phyloP scores from a whole-genome alignment of 2,888 invertebrate species.

The Mesochorus sp. region DNA sequence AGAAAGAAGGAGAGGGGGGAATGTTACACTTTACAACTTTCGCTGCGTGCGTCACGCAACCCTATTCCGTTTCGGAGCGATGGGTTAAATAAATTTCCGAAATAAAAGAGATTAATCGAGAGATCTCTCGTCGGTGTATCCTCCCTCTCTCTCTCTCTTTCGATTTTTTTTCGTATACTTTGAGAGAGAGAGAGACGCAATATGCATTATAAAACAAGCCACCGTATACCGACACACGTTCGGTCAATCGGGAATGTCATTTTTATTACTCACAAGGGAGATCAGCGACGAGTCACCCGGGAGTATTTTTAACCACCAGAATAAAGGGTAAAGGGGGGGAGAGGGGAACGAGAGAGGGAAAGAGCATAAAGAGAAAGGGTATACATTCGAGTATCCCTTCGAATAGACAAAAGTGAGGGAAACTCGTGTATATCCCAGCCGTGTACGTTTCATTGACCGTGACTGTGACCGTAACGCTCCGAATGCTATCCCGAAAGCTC shows the following conservation, averaged over 20 bases:
- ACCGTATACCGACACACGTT: not conserved
- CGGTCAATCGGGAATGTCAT: slow-evolving; percentile 47
- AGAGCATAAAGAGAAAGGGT: not conserved
- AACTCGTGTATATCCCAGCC: slow-evolving; percentile 5
- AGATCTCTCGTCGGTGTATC: too few species aligned
- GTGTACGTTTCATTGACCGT: slow-evolving; percentile 54
- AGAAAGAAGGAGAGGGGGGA: not conserved
- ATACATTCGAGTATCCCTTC: not conserved
- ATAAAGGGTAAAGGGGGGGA: too few species aligned
- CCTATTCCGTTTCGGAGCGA: not conserved
- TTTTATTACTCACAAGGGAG: slow-evolving; percentile 46
- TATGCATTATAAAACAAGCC: too few species aligned
- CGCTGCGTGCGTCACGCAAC: not conserved
- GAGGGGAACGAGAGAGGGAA: too few species aligned
- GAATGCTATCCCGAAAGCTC: slow-evolving; percentile 11
- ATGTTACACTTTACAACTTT: slow-evolving; percentile 15
- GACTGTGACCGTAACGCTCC: slow-evolving; percentile 55
- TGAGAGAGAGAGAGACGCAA: not conserved
- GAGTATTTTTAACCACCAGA: slow-evolving; percentile 23
- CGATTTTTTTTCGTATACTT: too few species aligned
- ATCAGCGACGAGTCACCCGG: slow-evolving; percentile 16
- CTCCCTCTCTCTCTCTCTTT: too few species aligned
- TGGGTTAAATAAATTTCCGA: slow-evolving; percentile 38
- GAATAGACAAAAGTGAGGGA: slow-evolving; percentile 33
- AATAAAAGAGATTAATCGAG: slow-evolving; percentile 45